Evolutionary conservation across 2,888 invertebrate genomes (phyloP).

Genomic region (Troides helena): DNA sequence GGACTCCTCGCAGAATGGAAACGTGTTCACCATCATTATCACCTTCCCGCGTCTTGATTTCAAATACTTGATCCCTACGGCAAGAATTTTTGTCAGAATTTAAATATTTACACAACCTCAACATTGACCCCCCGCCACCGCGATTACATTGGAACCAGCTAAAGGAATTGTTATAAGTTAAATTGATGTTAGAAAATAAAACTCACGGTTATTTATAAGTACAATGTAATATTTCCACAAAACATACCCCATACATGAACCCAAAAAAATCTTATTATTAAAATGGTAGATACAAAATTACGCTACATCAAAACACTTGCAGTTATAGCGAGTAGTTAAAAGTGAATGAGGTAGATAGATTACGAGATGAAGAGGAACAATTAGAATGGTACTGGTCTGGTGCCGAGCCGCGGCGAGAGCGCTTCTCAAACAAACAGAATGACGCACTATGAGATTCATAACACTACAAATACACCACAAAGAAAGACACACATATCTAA

Average conservation of each 20-base stretch:
- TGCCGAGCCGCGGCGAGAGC: constrained; percentile 59
- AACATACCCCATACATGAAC: constrained; percentile 77
- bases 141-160: neutral
- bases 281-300: constrained; percentile 77
- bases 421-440: constrained; percentile 38
- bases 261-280: constrained; percentile 67
- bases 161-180: neutral
- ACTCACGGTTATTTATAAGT: constrained; percentile 76
- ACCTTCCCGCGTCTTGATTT: constrained; percentile 76
- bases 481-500: constrained; percentile 27
- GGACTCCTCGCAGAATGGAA: constrained; percentile 78
- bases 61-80: constrained; percentile 75
- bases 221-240: constrained; percentile 79
- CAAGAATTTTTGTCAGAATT: constrained; percentile 54
- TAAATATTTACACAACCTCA: constrained; percentile 30
- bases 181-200: constrained; percentile 51
- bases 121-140: constrained; percentile 33
- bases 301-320: constrained; percentile 65
- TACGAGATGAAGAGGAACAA: constrained; percentile 40
- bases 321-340: constrained; percentile 60
- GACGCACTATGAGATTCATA: constrained; percentile 61
- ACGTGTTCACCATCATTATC: constrained; percentile 79
- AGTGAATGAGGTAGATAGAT: constrained; percentile 69
- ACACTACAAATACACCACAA: constrained; percentile 36
- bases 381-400: constrained; percentile 38